Base-by-base conservation (phyloP, 2,888 invertebrate genomes). In the Tipula vernalis region DNA sequence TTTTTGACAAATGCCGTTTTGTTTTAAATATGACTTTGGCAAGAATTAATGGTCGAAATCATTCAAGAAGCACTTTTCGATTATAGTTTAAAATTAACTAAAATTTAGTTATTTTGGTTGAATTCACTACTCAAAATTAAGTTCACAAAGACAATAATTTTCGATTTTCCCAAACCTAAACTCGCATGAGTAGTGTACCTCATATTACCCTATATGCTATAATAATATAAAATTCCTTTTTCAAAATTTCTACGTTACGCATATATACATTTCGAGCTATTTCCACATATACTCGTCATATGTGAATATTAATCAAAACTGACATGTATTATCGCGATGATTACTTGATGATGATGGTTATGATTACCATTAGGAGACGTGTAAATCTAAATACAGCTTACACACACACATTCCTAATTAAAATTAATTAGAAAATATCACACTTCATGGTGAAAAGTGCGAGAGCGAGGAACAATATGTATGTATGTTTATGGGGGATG, bases 341-440 rank as follows among this genome's bases (percentile, higher is more conserved):
- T 71, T 71, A 71, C 10, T 71, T 71, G 71, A 71, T 71, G 71
- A 71, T 71, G 71, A 71, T 71, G 71, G 71, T 71, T 71, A 71
- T 71, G 71, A 71, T 71, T 71, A 71, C 71, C 28, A 71, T 71
- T 71, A 71, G 71, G 71, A 71, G 71, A 71, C 51, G 51, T 51
- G 51, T 51, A 51, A 51, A 51, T 15, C 15, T 8, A 18, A 6
- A 12, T 1, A 10, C 71, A 18, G 71, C 71, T 15, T 15, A 51
- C 51, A 51, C 51, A 51, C 51, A 71, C 71, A 71, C 28, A 28
- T 28, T 57, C 4, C 28, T 28, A 71, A 71, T 71, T 71, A 71
- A 71, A 71, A 71, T 71, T 71, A 71, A 71, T 71, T 71, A 71
- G 71, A 71, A 71, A 71, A 71, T 71, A 71, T 71, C 71, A 71